These are phyloP conservation scores for Zaprionus camerounensis DNA, from an alignment of 1,140 invertebrate genomes.

Conservation along the genomic window DNA sequence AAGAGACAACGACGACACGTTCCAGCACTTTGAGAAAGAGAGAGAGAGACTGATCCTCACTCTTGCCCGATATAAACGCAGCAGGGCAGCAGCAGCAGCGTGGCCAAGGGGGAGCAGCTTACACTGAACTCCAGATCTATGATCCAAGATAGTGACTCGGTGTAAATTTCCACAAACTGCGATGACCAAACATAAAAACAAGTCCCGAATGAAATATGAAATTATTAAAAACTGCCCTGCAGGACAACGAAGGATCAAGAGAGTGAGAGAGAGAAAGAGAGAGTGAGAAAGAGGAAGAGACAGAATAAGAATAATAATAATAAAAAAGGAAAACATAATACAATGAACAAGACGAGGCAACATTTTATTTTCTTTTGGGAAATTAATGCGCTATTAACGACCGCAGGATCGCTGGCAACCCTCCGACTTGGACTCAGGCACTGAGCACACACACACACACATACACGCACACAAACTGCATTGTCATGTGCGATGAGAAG, in stretches of 20 bases:
- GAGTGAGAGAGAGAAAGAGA: slow-evolving; percentile 55
- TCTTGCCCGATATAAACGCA: neutral
- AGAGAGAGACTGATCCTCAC: neutral
- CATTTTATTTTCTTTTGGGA: slow-evolving; percentile 19
- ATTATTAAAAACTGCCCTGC: slow-evolving; percentile 71
- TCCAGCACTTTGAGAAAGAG: slow-evolving; percentile 57
- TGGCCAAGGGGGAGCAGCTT: neutral
- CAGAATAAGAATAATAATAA: slow-evolving; percentile 44
- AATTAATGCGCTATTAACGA: slow-evolving; percentile 71
- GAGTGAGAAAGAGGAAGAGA: slow-evolving; percentile 41
- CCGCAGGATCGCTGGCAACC: slow-evolving; percentile 57
- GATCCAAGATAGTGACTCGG: slow-evolving; percentile 37
- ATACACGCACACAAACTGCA: slow-evolving; percentile 41
- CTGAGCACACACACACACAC: slow-evolving; percentile 3
- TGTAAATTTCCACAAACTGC: slow-evolving; percentile 79
- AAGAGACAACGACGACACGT: slow-evolving; percentile 61
- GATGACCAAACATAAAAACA: slow-evolving; percentile 75
- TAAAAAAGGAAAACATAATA: slow-evolving; percentile 29
- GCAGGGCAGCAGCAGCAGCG: slow-evolving; percentile 1
- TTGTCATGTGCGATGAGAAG: slow-evolving; percentile 64
- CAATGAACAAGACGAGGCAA: slow-evolving; percentile 13
- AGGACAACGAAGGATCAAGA: slow-evolving; percentile 36
- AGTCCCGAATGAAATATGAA: slow-evolving; percentile 65
- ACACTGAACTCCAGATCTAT: slow-evolving; percentile 29
- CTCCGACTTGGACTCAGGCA: neutral